Percentiles rank a stretch among this genome's conserved stretches.
Evolutionary conservation across 2,113 vertebrate genomes (phyloP).

Genomic region (Urocitellus parryii): DNA sequence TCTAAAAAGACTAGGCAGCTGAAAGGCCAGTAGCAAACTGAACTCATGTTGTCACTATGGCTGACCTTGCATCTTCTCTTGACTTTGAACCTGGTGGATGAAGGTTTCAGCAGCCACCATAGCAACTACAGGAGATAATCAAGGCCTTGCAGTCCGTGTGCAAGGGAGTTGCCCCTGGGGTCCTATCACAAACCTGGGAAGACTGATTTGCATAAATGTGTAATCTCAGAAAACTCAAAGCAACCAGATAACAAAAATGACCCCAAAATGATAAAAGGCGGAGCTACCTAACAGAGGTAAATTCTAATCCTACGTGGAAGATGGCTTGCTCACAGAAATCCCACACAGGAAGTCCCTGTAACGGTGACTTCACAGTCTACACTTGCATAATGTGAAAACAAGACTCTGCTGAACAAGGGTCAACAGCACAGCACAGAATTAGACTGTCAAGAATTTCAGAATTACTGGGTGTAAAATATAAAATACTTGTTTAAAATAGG

Average conservation of each 20-base stretch:
- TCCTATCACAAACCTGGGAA: background rate
- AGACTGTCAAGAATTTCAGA: background rate
- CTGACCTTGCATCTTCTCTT: background rate
- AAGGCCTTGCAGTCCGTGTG: background rate
- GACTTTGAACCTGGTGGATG: background rate
- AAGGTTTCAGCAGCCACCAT: background rate
- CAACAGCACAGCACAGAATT: background rate
- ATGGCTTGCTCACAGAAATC: background rate
- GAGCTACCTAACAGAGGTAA: background rate
- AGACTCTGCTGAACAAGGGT: background rate
- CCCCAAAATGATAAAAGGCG: background rate
- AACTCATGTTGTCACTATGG: background rate
- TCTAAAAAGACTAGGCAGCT: background rate
- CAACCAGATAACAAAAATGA: background rate
- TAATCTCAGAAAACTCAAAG: background rate
- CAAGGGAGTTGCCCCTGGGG: background rate
- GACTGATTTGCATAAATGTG: background rate
- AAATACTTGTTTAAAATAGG: conserved; percentile 37
- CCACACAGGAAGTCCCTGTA: background rate
- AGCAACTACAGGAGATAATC: background rate
- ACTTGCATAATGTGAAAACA: background rate
- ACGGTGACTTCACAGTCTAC: background rate
- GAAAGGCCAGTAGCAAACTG: background rate
- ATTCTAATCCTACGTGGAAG: background rate
- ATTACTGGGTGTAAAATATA: background rate